These are phyloP conservation scores for Geothlypis trichas DNA, from an alignment of 2,113 vertebrate genomes.

Conservation along the genomic window DNA sequence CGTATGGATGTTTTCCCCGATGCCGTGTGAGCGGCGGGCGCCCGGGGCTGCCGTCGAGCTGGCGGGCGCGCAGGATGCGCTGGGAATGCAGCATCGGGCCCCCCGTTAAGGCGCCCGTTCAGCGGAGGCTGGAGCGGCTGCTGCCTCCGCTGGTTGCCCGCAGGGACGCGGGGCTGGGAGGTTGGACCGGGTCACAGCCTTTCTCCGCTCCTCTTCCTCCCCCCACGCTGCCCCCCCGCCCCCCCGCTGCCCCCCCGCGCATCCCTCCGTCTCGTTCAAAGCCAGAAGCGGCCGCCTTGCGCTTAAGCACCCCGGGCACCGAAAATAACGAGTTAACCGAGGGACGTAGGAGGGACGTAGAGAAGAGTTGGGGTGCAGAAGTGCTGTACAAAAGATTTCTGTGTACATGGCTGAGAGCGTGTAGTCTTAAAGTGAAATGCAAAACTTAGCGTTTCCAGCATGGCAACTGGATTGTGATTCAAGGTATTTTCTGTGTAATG, in stretches of 20 bases:
- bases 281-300: not conserved
- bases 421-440: slow-evolving; percentile 66
- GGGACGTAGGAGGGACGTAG: slow-evolving; percentile 58
- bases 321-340: slow-evolving; percentile 63
- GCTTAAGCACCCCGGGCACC: not conserved
- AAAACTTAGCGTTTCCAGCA: slow-evolving; percentile 52
- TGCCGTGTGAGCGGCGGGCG: not conserved
- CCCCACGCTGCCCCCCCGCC: not conserved
- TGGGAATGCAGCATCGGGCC: not conserved
- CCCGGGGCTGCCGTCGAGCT: not conserved
- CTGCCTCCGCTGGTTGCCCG: slow-evolving; percentile 51
- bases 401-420: slow-evolving; percentile 40
- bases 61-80: slow-evolving; percentile 27
- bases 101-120: slow-evolving; percentile 10
- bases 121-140: not conserved
- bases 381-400: slow-evolving; percentile 64
- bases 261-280: slow-evolving; percentile 19
- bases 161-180: slow-evolving; percentile 35
- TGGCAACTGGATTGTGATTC: slow-evolving; percentile 53
- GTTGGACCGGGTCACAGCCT: slow-evolving; percentile 8
- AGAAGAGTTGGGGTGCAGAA: slow-evolving; percentile 65
- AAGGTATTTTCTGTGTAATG: slow-evolving; percentile 33
- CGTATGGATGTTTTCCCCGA: not conserved
- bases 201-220: not conserved
- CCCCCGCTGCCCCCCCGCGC: not conserved